phyloP scores from a whole-genome alignment of 64 coral and sea anemone genomes.

The Trachythela sp. region DNA sequence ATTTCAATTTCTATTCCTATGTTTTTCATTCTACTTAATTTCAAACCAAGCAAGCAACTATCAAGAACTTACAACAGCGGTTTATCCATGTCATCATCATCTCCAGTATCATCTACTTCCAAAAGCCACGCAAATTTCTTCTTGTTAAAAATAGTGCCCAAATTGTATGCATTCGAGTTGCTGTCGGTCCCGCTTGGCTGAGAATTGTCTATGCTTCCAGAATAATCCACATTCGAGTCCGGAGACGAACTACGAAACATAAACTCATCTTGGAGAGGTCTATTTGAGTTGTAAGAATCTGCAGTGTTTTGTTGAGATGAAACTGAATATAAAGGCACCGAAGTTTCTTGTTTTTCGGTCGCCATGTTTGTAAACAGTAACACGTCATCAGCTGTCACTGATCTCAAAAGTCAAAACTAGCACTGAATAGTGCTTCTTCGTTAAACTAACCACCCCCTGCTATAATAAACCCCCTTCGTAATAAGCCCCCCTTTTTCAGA shows the following conservation, averaged over 20 bases:
- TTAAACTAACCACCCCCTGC: too few relatives aligned
- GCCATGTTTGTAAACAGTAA: constrained; percentile 67
- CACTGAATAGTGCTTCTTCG: too few relatives aligned
- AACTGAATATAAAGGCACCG: constrained; percentile 80
- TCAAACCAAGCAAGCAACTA: neutral
- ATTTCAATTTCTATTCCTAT: too few relatives aligned
- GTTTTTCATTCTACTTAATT: too few relatives aligned
- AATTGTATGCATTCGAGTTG: constrained; percentile 47
- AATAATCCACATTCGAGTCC: constrained; percentile 69
- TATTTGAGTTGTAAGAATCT: constrained; percentile 46
- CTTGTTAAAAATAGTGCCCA: constrained; percentile 61
- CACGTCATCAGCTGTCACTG: neutral
- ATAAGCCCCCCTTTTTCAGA: too few relatives aligned
- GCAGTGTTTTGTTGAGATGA: constrained; percentile 41
- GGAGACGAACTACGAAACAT: constrained; percentile 71
- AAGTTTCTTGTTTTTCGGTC: constrained; percentile 55
- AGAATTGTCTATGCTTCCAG: constrained; percentile 52
- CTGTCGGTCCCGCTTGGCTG: constrained; percentile 42
- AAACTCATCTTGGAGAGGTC: constrained; percentile 71
- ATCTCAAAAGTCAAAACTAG: too few relatives aligned
- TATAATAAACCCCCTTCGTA: too few relatives aligned
- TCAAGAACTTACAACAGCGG: constrained; percentile 73
- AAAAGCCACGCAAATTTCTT: constrained; percentile 91
- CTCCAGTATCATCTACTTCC: constrained; percentile 84
- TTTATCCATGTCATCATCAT: constrained; percentile 89